Percentiles rank a stretch among this genome's conserved stretches.
Evolutionary conservation across 1,140 invertebrate species (phyloP).

Genomic region (Bicyclus anynana): DNA sequence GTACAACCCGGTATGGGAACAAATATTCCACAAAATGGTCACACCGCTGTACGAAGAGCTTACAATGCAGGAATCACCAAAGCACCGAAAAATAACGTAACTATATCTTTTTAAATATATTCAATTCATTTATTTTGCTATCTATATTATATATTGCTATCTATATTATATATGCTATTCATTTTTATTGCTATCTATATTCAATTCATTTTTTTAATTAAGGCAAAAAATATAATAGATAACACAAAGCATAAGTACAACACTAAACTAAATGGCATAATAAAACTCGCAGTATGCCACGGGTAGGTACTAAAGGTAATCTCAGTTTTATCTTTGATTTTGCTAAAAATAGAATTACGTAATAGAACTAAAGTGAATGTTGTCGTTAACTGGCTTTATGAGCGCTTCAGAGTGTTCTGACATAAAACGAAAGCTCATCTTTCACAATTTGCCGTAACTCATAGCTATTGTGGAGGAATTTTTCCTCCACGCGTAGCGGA

Average conservation of each 20-base stretch:
- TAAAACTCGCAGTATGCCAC: background rate
- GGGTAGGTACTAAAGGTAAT: constrained; percentile 14
- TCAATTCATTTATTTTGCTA: too few relatives aligned
- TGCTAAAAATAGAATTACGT: constrained; percentile 31
- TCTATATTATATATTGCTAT: too few relatives aligned
- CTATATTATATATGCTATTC: too few relatives aligned
- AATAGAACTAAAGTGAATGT: constrained; percentile 23
- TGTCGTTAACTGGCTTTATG: constrained; percentile 32
- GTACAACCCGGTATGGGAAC: constrained; percentile 61
- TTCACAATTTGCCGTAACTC: background rate
- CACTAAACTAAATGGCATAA: background rate
- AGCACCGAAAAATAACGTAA: constrained; percentile 69
- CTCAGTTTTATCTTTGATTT: constrained; percentile 20
- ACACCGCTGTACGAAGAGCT: constrained; percentile 57
- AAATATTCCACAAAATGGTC: constrained; percentile 41
- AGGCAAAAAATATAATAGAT: too few relatives aligned
- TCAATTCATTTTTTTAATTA: too few relatives aligned
- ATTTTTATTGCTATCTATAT: too few relatives aligned
- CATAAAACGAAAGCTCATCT: constrained; percentile 17
- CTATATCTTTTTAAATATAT: constrained; percentile 2
- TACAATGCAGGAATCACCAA: constrained; percentile 69
- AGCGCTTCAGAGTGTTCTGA: constrained; percentile 19
- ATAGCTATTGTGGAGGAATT: constrained; percentile 9
- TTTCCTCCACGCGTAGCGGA: constrained; percentile 4
- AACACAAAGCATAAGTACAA: too few relatives aligned